These are phyloP conservation scores for Anguilla obscura DNA, from an alignment of 2,797 vertebrate genomes.

Conservation along the genomic window DNA sequence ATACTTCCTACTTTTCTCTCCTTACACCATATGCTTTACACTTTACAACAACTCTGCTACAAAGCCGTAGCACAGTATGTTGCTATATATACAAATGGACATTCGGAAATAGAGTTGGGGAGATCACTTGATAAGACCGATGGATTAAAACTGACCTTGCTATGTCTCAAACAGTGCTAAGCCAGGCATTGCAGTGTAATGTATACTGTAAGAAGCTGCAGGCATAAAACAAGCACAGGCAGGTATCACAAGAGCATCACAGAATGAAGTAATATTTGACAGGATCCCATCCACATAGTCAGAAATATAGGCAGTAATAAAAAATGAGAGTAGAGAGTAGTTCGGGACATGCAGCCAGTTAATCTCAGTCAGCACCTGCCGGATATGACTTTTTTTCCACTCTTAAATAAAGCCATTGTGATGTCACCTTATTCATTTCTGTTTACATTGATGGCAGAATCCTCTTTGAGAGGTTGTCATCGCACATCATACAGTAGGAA, in stretches of 20 bases:
- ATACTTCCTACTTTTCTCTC: background rate
- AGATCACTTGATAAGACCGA: background rate
- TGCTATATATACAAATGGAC: background rate
- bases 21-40: background rate
- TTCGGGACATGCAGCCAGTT: background rate
- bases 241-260: slow-evolving; percentile 14
- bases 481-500: background rate
- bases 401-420: slow-evolving; percentile 21
- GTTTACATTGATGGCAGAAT: background rate
- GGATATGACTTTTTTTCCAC: slow-evolving; percentile 20
- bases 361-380: slow-evolving; percentile 34
- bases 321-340: background rate
- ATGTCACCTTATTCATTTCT: slow-evolving; percentile 38
- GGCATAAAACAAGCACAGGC: slow-evolving; percentile 23
- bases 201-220: background rate
- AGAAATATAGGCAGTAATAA: background rate
- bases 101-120: background rate
- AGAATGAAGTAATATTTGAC: slow-evolving; percentile 7
- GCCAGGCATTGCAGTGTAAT: background rate
- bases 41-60: background rate
- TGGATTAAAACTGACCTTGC: background rate
- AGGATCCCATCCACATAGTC: slow-evolving; percentile 1
- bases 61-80: background rate
- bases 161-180: background rate
- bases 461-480: slow-evolving; percentile 13